Evolutionary conservation across 2,888 invertebrate genomes (phyloP).

Genomic region (Atherix ibis): DNA sequence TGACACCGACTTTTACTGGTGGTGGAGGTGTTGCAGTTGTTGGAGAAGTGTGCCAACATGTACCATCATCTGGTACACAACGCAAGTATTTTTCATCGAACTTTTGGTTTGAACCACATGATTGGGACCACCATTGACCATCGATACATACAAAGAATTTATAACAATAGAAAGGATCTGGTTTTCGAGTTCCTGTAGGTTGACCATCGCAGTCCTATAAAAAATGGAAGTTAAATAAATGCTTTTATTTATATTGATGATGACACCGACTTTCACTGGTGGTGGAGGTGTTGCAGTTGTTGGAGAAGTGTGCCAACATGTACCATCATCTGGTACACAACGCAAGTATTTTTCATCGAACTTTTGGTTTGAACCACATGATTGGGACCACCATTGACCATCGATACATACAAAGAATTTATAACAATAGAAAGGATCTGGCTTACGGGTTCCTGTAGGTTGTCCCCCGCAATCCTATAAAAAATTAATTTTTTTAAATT

Average conservation of each 20-base stretch:
- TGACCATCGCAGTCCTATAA: too few species aligned
- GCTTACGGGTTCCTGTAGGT: slow-evolving; percentile 1
- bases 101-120: slow-evolving; percentile 23
- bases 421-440: background rate
- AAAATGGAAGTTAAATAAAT: too few species aligned
- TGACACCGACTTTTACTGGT: too few species aligned
- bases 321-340: background rate
- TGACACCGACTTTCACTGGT: too few species aligned
- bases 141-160: slow-evolving; percentile 23
- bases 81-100: slow-evolving; percentile 20
- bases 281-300: too few species aligned
- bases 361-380: background rate
- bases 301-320: slow-evolving; percentile 11
- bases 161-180: slow-evolving; percentile 16
- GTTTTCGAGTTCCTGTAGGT: too few species aligned
- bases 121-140: slow-evolving; percentile 22
- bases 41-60: slow-evolving; percentile 5
- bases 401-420: slow-evolving; percentile 8
- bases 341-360: background rate
- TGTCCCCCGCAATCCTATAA: too few species aligned
- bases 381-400: too few species aligned
- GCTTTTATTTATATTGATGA: too few species aligned
- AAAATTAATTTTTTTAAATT: too few species aligned
- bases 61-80: slow-evolving; percentile 19
- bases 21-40: background rate